Percentiles rank a stretch among this genome's conserved stretches.
phyloP scores from a whole-genome alignment of 2,113 vertebrate species.

The Nettapus auritus region DNA sequence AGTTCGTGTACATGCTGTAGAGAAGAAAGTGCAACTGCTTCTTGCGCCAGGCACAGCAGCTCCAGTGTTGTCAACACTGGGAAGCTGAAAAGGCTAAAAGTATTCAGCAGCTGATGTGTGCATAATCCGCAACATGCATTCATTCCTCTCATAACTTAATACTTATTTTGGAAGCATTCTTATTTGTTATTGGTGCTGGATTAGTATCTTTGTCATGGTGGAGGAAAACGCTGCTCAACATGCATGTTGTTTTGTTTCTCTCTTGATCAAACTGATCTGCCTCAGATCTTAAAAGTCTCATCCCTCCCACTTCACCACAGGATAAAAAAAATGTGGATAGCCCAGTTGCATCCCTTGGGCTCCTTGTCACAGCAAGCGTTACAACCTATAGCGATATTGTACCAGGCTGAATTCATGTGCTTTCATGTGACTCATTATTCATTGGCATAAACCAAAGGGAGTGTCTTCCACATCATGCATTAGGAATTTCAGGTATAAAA shows the following conservation, averaged over 20 bases:
- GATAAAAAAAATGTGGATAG: background rate
- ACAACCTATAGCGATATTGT: background rate
- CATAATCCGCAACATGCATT: background rate
- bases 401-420: background rate
- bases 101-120: background rate
- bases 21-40: background rate
- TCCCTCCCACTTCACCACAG: background rate
- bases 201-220: background rate
- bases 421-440: slow-evolving; percentile 44
- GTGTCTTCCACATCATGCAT: slow-evolving; percentile 37
- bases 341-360: background rate
- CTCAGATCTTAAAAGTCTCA: background rate
- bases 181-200: background rate
- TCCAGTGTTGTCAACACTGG: background rate
- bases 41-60: background rate
- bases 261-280: background rate
- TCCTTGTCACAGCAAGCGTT: slow-evolving; percentile 13
- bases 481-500: slow-evolving; percentile 36
- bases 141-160: background rate
- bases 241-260: background rate
- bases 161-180: background rate
- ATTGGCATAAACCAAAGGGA: slow-evolving; percentile 39
- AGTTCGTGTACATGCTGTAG: background rate
- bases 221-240: background rate
- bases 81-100: background rate